Base-by-base conservation (phyloP, 2,113 vertebrate species). In the Clinocottus analis region DNA sequence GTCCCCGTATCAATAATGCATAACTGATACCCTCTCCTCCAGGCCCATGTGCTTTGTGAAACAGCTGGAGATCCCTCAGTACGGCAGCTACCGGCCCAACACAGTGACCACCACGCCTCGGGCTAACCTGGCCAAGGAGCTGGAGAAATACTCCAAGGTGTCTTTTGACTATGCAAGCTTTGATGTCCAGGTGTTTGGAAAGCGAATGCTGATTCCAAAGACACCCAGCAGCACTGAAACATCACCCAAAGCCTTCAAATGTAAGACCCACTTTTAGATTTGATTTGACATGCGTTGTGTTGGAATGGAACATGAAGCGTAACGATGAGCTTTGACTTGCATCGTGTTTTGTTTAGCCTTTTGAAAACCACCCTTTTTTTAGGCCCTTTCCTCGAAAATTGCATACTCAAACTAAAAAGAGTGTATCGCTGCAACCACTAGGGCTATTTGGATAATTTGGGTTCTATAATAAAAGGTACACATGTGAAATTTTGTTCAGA, bases 161-260 rank as follows among this genome's bases (percentile, higher is more conserved):
- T 98, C 97, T 86, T 99, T 99, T 84, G 98, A 99, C 96, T 99
- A 99, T 96, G 97, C 98, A 95, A 99, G 97, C 96, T 99, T 99
- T 88, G 98, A 99, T 82, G 98, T 98, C 94, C 98, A 99, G 96
- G 98, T 99, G 95, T 99, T 99, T 94, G 98, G 98, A 94, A 99
- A 99, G 94, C 97, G 97, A 72, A 96, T 98, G 96, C 96, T 99
- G 89, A 96, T 97, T 91, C 97, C 98, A 95, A 99, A 99, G 95
- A 96, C 97, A 90, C 96, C 97, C 90, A 61, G 83, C 77, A 94
- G 94, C 93, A 94, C 95, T 89, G 97, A 99, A 95, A 96, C 95
- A 92, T 98, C 97, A 96, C 96, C 98, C 79, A 99, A 99, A 96
- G 96, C 98, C 95, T 98, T 99, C 95, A 99, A 99, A 97, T 95